A percentile compares a stretch with the other conserved stretches of the same genome.
phyloP scores from a whole-genome alignment of 2,888 invertebrate genomes.

The Electrophaes corylata region DNA sequence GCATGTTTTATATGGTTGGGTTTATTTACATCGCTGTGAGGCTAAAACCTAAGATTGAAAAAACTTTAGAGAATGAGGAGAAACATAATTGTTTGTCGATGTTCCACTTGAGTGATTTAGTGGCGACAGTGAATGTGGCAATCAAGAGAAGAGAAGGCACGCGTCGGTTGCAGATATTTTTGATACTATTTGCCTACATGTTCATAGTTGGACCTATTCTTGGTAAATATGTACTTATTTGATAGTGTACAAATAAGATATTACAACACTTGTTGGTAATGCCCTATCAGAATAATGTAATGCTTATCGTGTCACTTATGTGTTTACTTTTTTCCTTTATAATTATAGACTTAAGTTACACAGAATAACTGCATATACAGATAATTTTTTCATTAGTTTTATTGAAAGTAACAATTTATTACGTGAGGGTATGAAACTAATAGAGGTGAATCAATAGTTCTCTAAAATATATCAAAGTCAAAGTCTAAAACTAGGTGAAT shows the following conservation, averaged over 20 bases:
- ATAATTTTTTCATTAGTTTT: too few species aligned
- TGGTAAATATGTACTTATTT: constrained; percentile 61
- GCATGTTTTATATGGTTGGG: constrained; percentile 72
- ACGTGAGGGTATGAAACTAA: too few species aligned
- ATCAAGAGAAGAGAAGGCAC: constrained; percentile 66
- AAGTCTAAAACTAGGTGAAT: too few species aligned
- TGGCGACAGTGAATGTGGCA: constrained; percentile 76
- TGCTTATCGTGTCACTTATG: too few species aligned
- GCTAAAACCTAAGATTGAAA: constrained; percentile 66
- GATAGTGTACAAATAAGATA: too few species aligned
- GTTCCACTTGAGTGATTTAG: constrained; percentile 67
- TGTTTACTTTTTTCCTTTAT: neutral
- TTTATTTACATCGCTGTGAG: constrained; percentile 74
- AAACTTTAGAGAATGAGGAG: constrained; percentile 63
- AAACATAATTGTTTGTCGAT: constrained; percentile 58
- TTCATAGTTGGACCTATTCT: constrained; percentile 80
- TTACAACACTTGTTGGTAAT: too few species aligned
- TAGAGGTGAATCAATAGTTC: too few species aligned
- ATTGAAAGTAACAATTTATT: too few species aligned
- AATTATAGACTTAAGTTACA: too few species aligned
- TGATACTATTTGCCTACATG: constrained; percentile 77
- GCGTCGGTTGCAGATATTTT: constrained; percentile 68
- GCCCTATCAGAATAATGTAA: neutral
- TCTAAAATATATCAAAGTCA: too few species aligned
- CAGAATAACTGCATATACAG: too few species aligned